Evolutionary conservation across 2,113 vertebrate species (phyloP).

Genomic region (Carollia perspicillata): DNA sequence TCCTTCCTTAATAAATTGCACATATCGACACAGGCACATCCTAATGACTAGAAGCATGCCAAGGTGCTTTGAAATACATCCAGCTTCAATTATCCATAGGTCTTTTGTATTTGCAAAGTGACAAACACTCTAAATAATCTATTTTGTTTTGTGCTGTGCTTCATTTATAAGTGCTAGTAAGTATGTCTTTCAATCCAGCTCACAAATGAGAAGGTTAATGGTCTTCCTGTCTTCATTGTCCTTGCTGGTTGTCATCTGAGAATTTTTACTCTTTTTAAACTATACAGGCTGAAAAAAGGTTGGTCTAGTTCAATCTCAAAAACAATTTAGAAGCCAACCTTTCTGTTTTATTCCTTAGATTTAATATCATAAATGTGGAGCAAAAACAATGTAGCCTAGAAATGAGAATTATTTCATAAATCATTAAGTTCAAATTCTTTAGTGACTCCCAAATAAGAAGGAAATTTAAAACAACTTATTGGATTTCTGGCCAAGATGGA

Average conservation of each 20-base stretch:
- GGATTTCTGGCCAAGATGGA: no score
- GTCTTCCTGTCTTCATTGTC: not conserved
- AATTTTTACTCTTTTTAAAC: not conserved
- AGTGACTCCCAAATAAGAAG: not conserved
- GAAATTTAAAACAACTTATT: not conserved
- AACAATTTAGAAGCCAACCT: not conserved
- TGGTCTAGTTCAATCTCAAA: not conserved
- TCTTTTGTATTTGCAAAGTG: not conserved
- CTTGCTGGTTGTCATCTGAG: not conserved
- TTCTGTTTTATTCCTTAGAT: not conserved
- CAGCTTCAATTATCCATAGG: constrained; percentile 2
- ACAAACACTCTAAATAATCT: not conserved
- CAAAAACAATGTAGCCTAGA: not conserved
- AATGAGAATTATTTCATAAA: not conserved
- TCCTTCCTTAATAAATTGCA: constrained; percentile 40
- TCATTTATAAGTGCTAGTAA: not conserved
- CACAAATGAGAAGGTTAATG: not conserved
- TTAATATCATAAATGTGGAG: not conserved
- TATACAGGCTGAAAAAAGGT: not conserved
- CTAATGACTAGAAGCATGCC: constrained; percentile 9
- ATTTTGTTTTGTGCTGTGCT: not conserved
- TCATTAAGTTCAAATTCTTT: not conserved
- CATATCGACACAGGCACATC: not conserved
- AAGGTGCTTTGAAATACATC: constrained; percentile 23
- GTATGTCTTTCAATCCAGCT: not conserved